Evolutionary conservation across 1,140 invertebrate genomes (phyloP).

Genomic region (Cydia pomonella): DNA sequence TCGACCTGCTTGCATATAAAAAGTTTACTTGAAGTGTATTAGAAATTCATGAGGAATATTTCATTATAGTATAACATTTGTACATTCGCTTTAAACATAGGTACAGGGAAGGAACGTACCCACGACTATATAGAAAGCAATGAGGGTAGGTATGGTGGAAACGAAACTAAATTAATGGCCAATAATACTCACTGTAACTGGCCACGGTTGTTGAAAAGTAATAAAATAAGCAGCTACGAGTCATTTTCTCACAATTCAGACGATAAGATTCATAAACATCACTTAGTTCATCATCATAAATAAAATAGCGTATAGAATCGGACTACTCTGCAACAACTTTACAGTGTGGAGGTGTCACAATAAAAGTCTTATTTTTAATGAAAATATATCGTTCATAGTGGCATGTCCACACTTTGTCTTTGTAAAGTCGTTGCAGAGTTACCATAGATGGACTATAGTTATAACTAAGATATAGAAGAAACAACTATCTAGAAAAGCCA

Average conservation of each 20-base stretch:
- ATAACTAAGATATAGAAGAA: too few relatives aligned
- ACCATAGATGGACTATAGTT: too few relatives aligned
- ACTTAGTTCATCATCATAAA: background rate
- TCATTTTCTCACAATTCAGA: background rate
- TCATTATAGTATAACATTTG: background rate
- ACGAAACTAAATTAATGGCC: conserved; percentile 1
- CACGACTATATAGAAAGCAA: background rate
- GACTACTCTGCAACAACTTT: background rate
- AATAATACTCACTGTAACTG: background rate
- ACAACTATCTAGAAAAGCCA: too few relatives aligned
- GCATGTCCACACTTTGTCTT: too few relatives aligned
- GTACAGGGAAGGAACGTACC: background rate
- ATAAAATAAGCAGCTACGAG: conserved; percentile 10
- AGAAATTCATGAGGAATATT: background rate
- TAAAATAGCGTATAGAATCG: background rate
- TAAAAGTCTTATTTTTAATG: too few relatives aligned
- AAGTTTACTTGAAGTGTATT: background rate
- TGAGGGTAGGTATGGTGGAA: background rate
- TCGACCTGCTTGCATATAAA: too few relatives aligned
- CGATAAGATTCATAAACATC: background rate
- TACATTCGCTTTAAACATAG: background rate
- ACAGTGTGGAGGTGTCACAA: background rate
- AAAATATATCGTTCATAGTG: too few relatives aligned
- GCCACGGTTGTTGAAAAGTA: background rate
- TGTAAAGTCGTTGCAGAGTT: too few relatives aligned